Base-by-base conservation (phyloP, 92 coral and sea anemone species). In the Plumapathes pennacea region DNA sequence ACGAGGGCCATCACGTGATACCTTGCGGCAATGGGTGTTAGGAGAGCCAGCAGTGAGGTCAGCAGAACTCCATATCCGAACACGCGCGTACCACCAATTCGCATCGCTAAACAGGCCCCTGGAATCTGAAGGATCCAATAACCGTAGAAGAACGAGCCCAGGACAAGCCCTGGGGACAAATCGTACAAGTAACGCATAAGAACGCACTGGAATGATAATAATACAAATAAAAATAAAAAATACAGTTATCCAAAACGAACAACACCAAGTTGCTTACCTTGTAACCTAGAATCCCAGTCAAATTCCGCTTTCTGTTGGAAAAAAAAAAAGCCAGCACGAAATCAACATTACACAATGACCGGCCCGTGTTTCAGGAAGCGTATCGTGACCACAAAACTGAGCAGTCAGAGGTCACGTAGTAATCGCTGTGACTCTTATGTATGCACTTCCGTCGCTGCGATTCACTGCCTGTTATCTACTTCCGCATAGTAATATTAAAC, bases 61-160 rank as follows among this genome's bases (percentile, higher is more conserved):
- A 92, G 68, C 41, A 92, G 81, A 18, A 92, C 98, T 13, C 98
- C 98, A 58, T 92, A 92, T 8, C 98, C 98, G 81, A 92, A 92
- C 46, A 92, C 98, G 57, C 98, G 89, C 40, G 98, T 92, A 5
- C 98, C 98, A 5, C 98, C 98, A 38, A 92, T 77, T 73, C 85
- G 89, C 78, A 92, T 71, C 10, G 98, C 98, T 31, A 92, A 54
- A 96, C 98, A 92, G 31, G 98, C 98, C 13, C 98, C 98, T 27
- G 98, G 96, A 41, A 92, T 69, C 75, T 92, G 98, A 12, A 92
- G 51, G 32, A 89, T 85, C 98, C 98, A 88, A 54, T 92, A 92
- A 31, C 98, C 98, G 51, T 92, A 92, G 83, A 92, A 92, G 66
- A 92, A 92, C 4, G 98, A 84, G 26, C 98, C 98, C 9, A 92